Evolutionary conservation across 2,888 invertebrate genomes (phyloP).

Genomic region (Machimus rusticus): DNA sequence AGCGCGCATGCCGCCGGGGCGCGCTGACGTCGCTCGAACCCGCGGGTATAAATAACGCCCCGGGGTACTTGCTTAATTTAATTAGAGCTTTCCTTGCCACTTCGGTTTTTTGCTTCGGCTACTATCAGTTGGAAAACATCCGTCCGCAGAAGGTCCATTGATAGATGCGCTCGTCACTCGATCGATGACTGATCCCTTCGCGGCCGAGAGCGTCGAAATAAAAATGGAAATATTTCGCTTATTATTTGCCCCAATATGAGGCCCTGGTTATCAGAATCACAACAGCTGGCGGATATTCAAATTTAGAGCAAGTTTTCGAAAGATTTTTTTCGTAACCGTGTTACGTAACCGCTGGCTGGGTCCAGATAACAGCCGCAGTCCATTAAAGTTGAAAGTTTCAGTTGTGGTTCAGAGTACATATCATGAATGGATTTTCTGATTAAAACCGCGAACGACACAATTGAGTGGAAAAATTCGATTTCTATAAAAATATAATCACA

Average conservation of each 20-base stretch:
- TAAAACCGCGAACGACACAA: background rate
- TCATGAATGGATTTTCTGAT: background rate
- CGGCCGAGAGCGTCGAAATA: background rate
- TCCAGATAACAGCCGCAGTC: background rate
- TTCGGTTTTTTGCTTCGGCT: background rate
- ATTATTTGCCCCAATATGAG: background rate
- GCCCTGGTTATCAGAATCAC: background rate
- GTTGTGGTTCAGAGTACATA: background rate
- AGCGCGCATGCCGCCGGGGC: background rate
- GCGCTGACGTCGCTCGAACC: background rate
- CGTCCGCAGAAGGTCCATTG: background rate
- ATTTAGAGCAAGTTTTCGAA: slow-evolving; percentile 20
- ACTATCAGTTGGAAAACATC: background rate
- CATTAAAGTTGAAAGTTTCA: background rate
- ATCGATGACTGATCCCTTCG: slow-evolving; percentile 18
- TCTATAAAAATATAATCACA: background rate
- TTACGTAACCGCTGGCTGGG: background rate
- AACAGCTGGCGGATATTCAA: slow-evolving; percentile 32
- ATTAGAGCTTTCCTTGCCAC: background rate
- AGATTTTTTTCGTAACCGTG: background rate
- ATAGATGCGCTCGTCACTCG: background rate
- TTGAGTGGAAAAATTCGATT: background rate
- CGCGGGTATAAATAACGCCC: background rate
- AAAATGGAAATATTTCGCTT: background rate
- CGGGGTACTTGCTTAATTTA: background rate